A percentile compares a stretch with the other conserved stretches of the same genome.
phyloP scores from a whole-genome alignment of 1,140 invertebrate genomes.

The Arion vulgaris region DNA sequence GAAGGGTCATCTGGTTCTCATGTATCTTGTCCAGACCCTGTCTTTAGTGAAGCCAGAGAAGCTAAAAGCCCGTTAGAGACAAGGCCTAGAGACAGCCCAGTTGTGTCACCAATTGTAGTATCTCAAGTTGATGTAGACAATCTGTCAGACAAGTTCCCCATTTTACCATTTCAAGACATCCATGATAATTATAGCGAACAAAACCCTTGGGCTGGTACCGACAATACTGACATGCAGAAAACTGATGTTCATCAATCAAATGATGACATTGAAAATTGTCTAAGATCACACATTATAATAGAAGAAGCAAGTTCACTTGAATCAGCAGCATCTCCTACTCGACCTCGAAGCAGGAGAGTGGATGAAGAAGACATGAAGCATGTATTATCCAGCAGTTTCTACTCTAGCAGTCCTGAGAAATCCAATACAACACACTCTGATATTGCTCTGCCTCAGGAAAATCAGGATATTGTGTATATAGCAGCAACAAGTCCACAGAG shows the following conservation, averaged over 20 bases:
- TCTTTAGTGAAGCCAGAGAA: not conserved
- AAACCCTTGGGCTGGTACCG: not conserved
- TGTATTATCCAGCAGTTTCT: not conserved
- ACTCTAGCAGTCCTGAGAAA: not conserved
- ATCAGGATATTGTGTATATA: not conserved
- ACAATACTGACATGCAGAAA: not conserved
- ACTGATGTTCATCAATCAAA: not conserved
- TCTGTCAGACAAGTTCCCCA: not conserved
- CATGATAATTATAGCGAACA: not conserved
- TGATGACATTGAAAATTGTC: not conserved
- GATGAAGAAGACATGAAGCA: not conserved
- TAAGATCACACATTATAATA: not conserved
- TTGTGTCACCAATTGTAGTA: not conserved
- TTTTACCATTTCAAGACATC: not conserved
- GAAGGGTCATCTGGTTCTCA: slow-evolving; percentile 60
- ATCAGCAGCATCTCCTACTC: not conserved
- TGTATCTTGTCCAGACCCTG: slow-evolving; percentile 58
- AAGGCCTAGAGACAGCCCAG: not conserved
- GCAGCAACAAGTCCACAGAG: not conserved
- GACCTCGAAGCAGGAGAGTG: slow-evolving; percentile 27
- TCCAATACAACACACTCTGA: not conserved
- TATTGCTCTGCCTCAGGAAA: not conserved
- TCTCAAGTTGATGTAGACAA: not conserved
- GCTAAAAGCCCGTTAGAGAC: not conserved
- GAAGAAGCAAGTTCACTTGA: not conserved